Percentiles rank a stretch among this genome's conserved stretches.
These are phyloP conservation scores for Drosophila ezoana DNA, from an alignment of 2,888 invertebrate species.

Conservation along the genomic window DNA sequence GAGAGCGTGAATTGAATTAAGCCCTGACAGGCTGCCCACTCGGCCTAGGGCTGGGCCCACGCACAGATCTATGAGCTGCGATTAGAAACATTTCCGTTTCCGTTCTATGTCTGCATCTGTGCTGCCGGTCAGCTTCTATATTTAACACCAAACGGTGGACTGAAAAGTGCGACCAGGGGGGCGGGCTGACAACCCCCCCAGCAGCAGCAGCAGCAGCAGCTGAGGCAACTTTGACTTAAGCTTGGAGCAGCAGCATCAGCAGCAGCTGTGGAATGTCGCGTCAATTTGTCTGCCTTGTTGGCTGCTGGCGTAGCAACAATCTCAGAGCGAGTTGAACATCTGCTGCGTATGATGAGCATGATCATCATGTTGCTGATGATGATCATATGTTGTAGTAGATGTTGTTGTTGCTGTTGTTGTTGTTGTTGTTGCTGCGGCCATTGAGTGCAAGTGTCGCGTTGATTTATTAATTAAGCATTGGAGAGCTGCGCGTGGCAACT, in stretches of 20 bases:
- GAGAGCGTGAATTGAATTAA: conserved; percentile 47
- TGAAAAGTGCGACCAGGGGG: neutral
- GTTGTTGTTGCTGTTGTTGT: conserved; percentile 8
- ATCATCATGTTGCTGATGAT: conserved; percentile 23
- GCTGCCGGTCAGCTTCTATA: conserved; percentile 44
- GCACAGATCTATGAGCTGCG: conserved; percentile 58
- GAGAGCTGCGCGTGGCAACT: conserved; percentile 74
- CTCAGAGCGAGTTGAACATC: conserved; percentile 53
- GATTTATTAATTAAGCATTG: conserved; percentile 84
- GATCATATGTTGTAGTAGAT: conserved; percentile 23
- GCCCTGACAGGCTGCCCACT: conserved; percentile 28
- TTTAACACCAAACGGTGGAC: conserved; percentile 34
- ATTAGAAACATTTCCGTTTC: conserved; percentile 80
- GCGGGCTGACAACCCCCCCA: conserved; percentile 3
- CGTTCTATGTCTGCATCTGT: conserved; percentile 41
- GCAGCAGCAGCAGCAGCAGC: conserved; percentile 4
- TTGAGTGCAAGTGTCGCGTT: conserved; percentile 82
- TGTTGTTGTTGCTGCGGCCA: conserved; percentile 60
- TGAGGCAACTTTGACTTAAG: conserved; percentile 15
- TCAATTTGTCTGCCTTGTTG: conserved; percentile 81
- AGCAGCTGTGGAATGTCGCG: conserved; percentile 74
- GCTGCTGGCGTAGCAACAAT: conserved; percentile 65
- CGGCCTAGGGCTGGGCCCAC: conserved; percentile 49
- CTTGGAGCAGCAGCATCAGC: conserved; percentile 8
- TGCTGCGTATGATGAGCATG: conserved; percentile 27